Base-by-base conservation (phyloP, 2,113 vertebrate species). In the Trachemys scripta region DNA sequence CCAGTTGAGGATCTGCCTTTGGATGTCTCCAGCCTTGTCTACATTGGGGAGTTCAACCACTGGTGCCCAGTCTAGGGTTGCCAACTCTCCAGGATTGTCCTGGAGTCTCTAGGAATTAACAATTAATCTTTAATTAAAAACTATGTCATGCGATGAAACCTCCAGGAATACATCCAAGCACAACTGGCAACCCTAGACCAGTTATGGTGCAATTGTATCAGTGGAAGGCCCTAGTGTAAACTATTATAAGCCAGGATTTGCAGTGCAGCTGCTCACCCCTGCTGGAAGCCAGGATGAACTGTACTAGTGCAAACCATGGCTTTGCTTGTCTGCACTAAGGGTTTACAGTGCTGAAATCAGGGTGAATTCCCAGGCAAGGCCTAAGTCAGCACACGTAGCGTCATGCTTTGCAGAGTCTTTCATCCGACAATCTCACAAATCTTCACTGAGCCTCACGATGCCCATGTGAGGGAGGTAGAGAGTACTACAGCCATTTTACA, bases 51-150 rank as follows among this genome's bases (percentile, higher is more conserved):
- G 8, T 35, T 16, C 0, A 4, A 49, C 42, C 8, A 80, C 59
- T 49, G n/a, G 31, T 10, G 65, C 1, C 72, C 87, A 86, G 81
- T 0, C 0, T 11, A 27, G 4, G 20, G 35, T 24, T 3, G 29
- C 31, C 59, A 65, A 7, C 14, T 65, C 31, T 35, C 31, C 25
- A 65, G 59, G 59, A 65, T 65, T 65, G 59, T 65, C 27, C 59
- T 65, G 59, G 59, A 65, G 31, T 31, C 14, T 65, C 59, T 13
- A 65, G 31, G 59, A 65, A 65, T 35, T 65, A 65, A 65, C 8
- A 6, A 65, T 65, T 31, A 35, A 65, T 62, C 29, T 31, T 59
- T 29, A 14, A 65, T 35, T 31, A 65, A 65, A 65, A 29, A 65
- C 14, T 59, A 29, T 59, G 11, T 29, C 27, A 59, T 54, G 53